phyloP scores from a whole-genome alignment of 2,113 vertebrate species.

The Saimiri boliviensis region DNA sequence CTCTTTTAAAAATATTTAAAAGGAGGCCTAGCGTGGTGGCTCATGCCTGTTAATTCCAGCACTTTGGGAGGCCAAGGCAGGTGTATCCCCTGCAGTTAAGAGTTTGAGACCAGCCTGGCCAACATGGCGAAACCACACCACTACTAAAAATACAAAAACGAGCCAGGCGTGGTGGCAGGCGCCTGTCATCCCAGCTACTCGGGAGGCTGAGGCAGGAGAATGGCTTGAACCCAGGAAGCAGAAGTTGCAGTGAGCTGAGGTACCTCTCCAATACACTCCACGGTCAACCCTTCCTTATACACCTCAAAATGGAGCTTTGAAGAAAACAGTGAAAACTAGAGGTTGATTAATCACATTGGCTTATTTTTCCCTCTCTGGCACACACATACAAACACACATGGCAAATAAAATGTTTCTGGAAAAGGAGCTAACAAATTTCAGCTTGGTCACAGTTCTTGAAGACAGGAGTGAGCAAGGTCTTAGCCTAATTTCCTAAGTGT shows the following conservation, averaged over 20 bases:
- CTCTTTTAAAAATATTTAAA: constrained; percentile 24
- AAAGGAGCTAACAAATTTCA: background rate
- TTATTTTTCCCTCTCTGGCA: constrained; percentile 14
- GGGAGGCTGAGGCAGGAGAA: no score
- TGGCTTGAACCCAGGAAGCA: no score
- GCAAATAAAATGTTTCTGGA: constrained; percentile 38
- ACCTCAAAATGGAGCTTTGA: background rate
- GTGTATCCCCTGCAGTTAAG: no score
- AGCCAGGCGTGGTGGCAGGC: no score
- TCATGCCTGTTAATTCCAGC: no score
- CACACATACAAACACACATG: background rate
- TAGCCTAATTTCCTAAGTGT: background rate
- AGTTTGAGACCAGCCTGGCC: no score
- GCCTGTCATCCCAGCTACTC: no score
- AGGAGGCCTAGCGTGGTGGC: background rate
- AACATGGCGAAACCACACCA: no score
- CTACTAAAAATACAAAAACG: no score
- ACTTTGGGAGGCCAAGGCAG: no score
- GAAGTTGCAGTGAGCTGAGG: no score
- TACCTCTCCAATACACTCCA: background rate
- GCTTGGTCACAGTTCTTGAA: background rate
- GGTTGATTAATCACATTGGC: background rate
- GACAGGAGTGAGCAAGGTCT: background rate
- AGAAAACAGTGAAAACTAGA: background rate
- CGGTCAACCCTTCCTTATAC: background rate